A percentile compares a stretch with the other conserved stretches of the same genome.
Evolutionary conservation across 2,113 vertebrate genomes (phyloP).

Genomic region (Heterocephalus glaber): DNA sequence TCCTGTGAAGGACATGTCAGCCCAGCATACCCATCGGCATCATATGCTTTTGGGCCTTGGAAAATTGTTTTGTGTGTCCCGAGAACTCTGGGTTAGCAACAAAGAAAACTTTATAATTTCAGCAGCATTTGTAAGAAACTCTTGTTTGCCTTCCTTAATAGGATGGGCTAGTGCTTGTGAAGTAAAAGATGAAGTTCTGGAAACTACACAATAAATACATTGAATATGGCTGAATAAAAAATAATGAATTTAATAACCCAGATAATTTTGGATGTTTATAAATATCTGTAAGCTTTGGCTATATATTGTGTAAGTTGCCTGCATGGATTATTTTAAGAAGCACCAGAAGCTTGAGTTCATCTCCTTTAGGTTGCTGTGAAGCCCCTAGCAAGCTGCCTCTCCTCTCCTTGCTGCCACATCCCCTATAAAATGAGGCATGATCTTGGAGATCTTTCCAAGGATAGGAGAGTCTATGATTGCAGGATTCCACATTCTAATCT

Average conservation of each 20-base stretch:
- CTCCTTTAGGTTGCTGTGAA: background rate
- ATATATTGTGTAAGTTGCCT: rapidly evolving
- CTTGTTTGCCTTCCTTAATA: background rate
- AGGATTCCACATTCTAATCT: background rate
- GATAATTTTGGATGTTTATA: background rate
- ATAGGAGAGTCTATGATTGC: background rate
- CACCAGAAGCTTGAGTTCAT: background rate
- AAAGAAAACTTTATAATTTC: background rate
- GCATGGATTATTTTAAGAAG: background rate
- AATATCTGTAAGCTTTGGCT: background rate
- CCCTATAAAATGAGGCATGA: background rate
- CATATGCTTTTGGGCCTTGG: background rate
- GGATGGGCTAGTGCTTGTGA: background rate
- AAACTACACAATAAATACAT: background rate
- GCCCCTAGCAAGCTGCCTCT: rapidly evolving
- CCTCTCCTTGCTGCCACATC: background rate
- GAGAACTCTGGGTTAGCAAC: background rate
- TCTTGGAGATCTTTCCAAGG: background rate
- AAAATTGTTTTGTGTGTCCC: background rate
- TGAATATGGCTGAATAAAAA: background rate
- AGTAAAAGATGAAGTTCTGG: background rate
- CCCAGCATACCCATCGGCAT: background rate
- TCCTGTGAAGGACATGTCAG: background rate
- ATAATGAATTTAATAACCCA: background rate
- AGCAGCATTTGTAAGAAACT: background rate